Evolutionary conservation across 2,113 vertebrate genomes (phyloP).

Genomic region (Eonycteris spelaea): DNA sequence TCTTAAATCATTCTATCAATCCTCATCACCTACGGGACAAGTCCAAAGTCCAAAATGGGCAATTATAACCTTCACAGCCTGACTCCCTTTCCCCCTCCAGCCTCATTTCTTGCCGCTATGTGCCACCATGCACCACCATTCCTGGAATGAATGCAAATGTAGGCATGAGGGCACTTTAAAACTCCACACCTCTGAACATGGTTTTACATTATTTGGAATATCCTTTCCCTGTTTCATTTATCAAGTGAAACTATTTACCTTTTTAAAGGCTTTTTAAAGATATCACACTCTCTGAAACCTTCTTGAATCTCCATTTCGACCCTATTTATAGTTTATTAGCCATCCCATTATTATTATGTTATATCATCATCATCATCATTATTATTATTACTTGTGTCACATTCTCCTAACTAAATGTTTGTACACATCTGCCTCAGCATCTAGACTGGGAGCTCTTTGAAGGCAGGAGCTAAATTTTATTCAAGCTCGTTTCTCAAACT

Average conservation of each 20-base stretch:
- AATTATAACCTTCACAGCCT: not conserved
- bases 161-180: not conserved
- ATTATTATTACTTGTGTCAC: not conserved
- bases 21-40: not conserved
- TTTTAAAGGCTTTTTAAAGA: not conserved
- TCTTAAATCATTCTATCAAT: not conserved
- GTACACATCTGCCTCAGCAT: not conserved
- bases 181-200: not conserved
- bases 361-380: not conserved
- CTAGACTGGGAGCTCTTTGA: not conserved
- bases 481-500: not conserved
- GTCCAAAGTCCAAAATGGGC: not conserved
- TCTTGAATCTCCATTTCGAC: not conserved
- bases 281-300: not conserved
- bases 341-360: not conserved
- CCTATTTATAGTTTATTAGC: not conserved
- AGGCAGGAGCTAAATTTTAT: not conserved
- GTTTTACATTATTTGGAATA: not conserved
- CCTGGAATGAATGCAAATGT: not conserved
- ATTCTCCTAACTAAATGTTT: not conserved
- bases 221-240: not conserved
- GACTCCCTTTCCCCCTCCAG: too few relatives aligned
- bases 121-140: not conserved
- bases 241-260: not conserved
- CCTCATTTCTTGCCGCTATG: not conserved